Conservation (phyloP, 1,140 invertebrate genomes). For the Aphis gossypii region DNA sequence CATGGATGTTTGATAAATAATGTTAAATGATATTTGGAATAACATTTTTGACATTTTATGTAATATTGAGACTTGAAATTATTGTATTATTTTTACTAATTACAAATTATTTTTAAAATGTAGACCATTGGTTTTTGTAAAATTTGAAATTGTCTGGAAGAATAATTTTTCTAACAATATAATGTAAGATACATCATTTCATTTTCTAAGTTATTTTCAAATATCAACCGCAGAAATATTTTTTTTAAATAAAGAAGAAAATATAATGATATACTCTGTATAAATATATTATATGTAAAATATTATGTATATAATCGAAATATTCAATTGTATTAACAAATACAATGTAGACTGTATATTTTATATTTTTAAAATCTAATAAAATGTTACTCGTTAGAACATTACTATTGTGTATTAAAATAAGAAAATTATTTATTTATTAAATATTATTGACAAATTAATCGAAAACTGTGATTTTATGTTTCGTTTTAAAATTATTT, state of each 20-base stretch:
- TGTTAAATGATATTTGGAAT: conserved; percentile 3
- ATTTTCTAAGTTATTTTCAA: background rate
- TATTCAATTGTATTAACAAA: conserved; percentile 41
- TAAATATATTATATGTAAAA: conserved; percentile 26
- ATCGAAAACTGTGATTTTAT: conserved; percentile 56
- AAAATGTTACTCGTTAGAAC: conserved; percentile 42
- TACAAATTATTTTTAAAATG: conserved; percentile 6
- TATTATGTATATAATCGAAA: conserved; percentile 42
- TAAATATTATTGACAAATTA: conserved; percentile 54
- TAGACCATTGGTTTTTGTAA: background rate
- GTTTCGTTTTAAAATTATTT: conserved; percentile 51
- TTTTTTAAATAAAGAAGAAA: background rate
- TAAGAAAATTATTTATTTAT: conserved; percentile 50
- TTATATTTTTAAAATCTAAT: conserved; percentile 47
- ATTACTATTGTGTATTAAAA: conserved; percentile 42
- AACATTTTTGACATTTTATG: background rate
- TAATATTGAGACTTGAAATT: background rate
- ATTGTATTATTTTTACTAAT: conserved; percentile 22
- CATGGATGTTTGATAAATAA: background rate
- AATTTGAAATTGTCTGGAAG: background rate
- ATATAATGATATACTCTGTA: conserved; percentile 16
- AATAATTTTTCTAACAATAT: background rate
- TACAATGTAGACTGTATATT: conserved; percentile 48
- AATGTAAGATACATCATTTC: background rate
- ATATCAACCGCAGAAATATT: background rate